These are phyloP conservation scores for Achlya flavicornis DNA, from an alignment of 2,888 invertebrate species.

Conservation along the genomic window DNA sequence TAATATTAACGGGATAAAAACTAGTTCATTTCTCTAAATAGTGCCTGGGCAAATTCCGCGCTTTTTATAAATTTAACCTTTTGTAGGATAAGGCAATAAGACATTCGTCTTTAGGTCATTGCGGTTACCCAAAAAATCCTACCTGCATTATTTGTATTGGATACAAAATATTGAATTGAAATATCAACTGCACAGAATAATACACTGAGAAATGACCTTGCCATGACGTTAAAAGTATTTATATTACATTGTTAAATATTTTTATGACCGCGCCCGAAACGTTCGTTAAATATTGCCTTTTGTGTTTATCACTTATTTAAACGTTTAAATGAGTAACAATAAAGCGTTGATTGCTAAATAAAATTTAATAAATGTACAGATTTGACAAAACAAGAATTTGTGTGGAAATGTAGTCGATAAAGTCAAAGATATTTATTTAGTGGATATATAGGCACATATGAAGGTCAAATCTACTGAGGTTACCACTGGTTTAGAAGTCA, in stretches of 20 bases:
- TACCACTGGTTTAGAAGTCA: no score
- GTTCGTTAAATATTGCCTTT: background rate
- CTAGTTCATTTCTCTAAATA: background rate
- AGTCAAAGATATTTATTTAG: no score
- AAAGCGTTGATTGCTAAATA: background rate
- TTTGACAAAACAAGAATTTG: no score
- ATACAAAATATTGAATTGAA: background rate
- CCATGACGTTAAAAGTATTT: background rate
- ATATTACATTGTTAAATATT: constrained; percentile 7
- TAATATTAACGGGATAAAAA: no score
- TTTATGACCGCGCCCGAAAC: background rate
- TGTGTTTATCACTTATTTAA: background rate
- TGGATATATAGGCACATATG: no score
- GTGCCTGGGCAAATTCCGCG: no score
- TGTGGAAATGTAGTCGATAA: no score
- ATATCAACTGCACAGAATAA: constrained; percentile 3
- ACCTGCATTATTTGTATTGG: background rate
- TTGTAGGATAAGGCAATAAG: no score
- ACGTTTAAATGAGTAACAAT: background rate
- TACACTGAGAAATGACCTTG: background rate
- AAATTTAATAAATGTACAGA: background rate
- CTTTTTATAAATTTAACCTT: no score
- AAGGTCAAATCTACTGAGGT: no score
- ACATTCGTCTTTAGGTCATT: no score
- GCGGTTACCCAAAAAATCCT: background rate